Percentiles rank a stretch among this genome's conserved stretches.
phyloP scores from a whole-genome alignment of 2,888 invertebrate species.

The Xestia xanthographa region DNA sequence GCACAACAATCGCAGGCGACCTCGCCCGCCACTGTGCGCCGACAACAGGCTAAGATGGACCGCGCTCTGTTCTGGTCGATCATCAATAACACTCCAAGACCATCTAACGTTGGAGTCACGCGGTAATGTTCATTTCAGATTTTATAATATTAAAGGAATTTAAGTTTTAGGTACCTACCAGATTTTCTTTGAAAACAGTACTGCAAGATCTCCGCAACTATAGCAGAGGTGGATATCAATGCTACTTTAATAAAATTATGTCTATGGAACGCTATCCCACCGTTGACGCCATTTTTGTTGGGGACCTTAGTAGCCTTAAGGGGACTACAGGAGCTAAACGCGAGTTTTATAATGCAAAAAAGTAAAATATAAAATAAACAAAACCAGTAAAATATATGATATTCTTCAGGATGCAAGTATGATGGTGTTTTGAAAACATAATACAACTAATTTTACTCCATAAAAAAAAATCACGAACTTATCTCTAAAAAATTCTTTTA shows the following conservation, averaged over 20 bases:
- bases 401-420: no score
- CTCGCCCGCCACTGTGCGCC: constrained; percentile 49
- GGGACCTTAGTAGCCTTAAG: not conserved
- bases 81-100: constrained; percentile 64
- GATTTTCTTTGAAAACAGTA: not conserved
- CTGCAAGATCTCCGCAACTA: not conserved
- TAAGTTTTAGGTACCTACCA: not conserved
- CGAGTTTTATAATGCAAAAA: no score
- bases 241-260: not conserved
- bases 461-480: no score
- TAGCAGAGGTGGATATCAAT: not conserved
- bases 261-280: no score
- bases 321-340: no score
- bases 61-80: constrained; percentile 76
- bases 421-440: no score
- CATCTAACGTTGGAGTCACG: constrained; percentile 28
- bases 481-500: no score
- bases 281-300: no score
- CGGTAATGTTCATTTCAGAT: constrained; percentile 26
- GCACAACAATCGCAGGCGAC: constrained; percentile 40
- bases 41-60: constrained; percentile 66
- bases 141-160: not conserved
- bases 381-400: no score
- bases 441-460: no score
- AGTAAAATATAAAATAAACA: no score